phyloP scores from a whole-genome alignment of 2,113 vertebrate species.

The Zapus hudsonius region DNA sequence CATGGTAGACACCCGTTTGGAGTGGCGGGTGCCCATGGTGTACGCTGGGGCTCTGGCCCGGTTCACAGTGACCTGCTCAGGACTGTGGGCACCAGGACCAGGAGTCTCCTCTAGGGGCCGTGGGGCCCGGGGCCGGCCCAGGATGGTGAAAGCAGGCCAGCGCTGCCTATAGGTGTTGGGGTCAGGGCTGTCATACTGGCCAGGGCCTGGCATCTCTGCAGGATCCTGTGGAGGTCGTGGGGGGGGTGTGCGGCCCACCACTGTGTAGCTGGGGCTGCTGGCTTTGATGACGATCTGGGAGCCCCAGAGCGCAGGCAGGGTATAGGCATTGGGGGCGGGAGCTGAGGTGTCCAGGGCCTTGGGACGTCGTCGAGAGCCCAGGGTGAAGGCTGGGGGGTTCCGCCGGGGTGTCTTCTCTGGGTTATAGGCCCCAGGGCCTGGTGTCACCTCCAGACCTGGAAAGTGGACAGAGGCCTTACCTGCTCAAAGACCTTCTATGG shows the following conservation, averaged over 20 bases:
- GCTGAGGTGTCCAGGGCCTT: constrained; percentile 84
- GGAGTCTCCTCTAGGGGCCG: constrained; percentile 76
- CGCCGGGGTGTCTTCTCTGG: constrained; percentile 88
- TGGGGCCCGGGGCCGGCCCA: constrained; percentile 84
- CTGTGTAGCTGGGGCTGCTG: constrained; percentile 88
- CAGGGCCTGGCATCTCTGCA: constrained; percentile 88
- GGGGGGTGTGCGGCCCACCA: constrained; percentile 74
- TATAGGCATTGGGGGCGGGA: constrained; percentile 92
- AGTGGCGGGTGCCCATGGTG: constrained; percentile 89
- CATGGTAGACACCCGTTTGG: constrained; percentile 86
- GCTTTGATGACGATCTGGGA: constrained; percentile 85
- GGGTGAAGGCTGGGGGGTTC: constrained; percentile 89
- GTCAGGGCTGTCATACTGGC: constrained; percentile 87
- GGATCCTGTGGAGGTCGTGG: constrained; percentile 86
- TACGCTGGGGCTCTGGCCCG: constrained; percentile 86
- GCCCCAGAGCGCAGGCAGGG: constrained; percentile 89
- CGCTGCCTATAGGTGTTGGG: constrained; percentile 86
- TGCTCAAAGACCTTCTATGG: not conserved
- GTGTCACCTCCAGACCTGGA: constrained; percentile 82
- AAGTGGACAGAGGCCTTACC: not conserved
- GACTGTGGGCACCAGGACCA: constrained; percentile 89
- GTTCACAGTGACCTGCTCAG: constrained; percentile 86
- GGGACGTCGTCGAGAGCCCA: constrained; percentile 86
- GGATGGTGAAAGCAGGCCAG: constrained; percentile 91
- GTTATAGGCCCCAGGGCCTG: constrained; percentile 92